Base-by-base conservation (phyloP, 2,797 vertebrate species). In the Enteromius mattozi region DNA sequence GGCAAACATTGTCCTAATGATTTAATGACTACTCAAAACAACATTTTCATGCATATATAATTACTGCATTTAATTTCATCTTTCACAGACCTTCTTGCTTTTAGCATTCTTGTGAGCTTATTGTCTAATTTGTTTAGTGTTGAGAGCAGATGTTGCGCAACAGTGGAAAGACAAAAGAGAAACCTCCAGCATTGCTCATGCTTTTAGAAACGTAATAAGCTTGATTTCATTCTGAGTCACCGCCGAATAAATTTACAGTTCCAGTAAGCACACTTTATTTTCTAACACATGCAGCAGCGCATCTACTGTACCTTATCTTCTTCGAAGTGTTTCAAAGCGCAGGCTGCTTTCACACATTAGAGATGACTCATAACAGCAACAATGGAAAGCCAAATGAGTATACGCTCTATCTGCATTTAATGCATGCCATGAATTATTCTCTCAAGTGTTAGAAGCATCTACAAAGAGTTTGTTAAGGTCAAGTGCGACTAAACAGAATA, bases 231-330 rank as follows among this genome's bases (percentile, higher is more conserved):
- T 56, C 47, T 14, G 59, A 54, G 71, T 74, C 81, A 54, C 42
- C 45, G 4, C 33, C 5, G 33, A 40, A 77, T 83, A 77, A 40
- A 77, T 83, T 68, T 83, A 77, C 61, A 76, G 47, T 83, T 83
- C 61, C 61, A 68, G 33, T 68, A 66, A 76, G 72, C 24, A 21
- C 72, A 77, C 61, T 68, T 83, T 68, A 77, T 83, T 83, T 68
- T 83, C 33, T 68, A 66, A 77, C 61, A 30, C 49, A 76, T 65
- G 35, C 54, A 77, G n/a, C 69, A 82, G 80, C 30, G 37, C 47
- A 35, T 83, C 72, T 33, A 66, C 61, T 66, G 61, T 86, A 88
- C 77, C 88, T 89, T 82, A 74, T 76, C 84, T 68, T 78, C 37
- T 85, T 61, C 51, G 30, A 87, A 66, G 81, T 21, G 2, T 74